Evolutionary conservation across 2,888 invertebrate species (phyloP).

Genomic region (Amphipyra berbera): DNA sequence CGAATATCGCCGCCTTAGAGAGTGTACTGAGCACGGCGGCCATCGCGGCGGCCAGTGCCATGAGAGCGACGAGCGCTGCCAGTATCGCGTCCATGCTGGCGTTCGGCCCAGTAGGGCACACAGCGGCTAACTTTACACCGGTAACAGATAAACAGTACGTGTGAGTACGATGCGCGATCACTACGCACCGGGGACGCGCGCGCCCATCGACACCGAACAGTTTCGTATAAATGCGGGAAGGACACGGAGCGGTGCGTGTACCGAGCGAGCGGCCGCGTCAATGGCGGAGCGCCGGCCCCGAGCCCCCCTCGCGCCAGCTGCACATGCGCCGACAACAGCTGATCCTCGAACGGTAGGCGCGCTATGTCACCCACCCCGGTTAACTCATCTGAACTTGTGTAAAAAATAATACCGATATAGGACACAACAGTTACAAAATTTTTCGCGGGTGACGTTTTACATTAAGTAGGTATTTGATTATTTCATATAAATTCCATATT

Average conservation of each 20-base stretch:
- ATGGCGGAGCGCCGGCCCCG: constrained; percentile 67
- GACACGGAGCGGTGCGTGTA: constrained; percentile 61
- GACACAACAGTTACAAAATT: constrained; percentile 50
- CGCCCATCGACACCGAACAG: constrained; percentile 70
- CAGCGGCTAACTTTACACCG: constrained; percentile 68
- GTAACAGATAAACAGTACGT: constrained; percentile 65
- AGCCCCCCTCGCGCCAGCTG: constrained; percentile 75
- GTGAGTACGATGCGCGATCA: constrained; percentile 61
- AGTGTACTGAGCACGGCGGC: constrained; percentile 90
- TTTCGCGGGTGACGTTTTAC: constrained; percentile 62
- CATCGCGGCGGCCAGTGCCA: constrained; percentile 89
- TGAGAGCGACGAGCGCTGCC: constrained; percentile 86
- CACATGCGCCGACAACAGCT: constrained; percentile 88
- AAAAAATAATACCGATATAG: constrained; percentile 55
- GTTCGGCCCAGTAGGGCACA: constrained; percentile 83
- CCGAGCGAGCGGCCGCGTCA: constrained; percentile 67
- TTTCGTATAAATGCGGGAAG: constrained; percentile 69
- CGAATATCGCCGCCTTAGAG: constrained; percentile 93
- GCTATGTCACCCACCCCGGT: constrained; percentile 66
- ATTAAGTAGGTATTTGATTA: constrained; percentile 54
- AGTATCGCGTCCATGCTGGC: constrained; percentile 89
- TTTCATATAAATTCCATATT: constrained; percentile 42
- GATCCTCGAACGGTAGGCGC: constrained; percentile 75
- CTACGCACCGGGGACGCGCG: constrained; percentile 63
- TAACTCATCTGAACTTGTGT: constrained; percentile 68